Conservation (phyloP, 30 jellyfish, hydroid and myxozoan species). For the Catostylus mosaicus region DNA sequence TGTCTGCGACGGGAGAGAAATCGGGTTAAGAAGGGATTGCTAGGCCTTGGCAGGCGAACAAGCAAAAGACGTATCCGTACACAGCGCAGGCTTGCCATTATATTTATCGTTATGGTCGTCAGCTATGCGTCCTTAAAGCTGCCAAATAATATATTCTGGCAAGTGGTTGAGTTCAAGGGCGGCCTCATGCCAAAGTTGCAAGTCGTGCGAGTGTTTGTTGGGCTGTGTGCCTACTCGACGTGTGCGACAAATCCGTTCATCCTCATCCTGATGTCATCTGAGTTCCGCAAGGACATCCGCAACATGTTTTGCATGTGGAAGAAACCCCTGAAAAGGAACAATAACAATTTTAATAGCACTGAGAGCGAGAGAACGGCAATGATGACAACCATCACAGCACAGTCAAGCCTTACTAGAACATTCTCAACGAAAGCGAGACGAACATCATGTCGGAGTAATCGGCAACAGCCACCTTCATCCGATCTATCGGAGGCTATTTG, state of each 20-base stretch:
- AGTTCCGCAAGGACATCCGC: slow-evolving; percentile 38
- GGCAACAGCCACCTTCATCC: background rate
- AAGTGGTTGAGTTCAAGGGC: slow-evolving; percentile 69
- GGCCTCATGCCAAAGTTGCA: background rate
- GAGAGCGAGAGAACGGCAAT: slow-evolving; percentile 10
- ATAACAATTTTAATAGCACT: background rate
- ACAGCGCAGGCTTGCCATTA: slow-evolving; percentile 47
- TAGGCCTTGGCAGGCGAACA: slow-evolving; percentile 59
- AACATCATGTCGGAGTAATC: background rate
- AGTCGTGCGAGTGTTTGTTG: slow-evolving; percentile 55
- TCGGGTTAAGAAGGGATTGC: slow-evolving; percentile 30
- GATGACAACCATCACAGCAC: background rate
- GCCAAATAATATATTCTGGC: slow-evolving; percentile 79
- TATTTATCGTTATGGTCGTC: slow-evolving; percentile 60
- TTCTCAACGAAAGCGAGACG: background rate
- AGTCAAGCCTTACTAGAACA: too few relatives aligned
- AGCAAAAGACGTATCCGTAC: slow-evolving; percentile 43
- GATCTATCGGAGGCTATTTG: background rate
- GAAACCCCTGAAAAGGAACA: background rate
- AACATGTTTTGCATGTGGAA: background rate
- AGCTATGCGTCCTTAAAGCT: slow-evolving; percentile 60
- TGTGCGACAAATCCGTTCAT: slow-evolving; percentile 71
- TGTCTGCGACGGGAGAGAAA: slow-evolving; percentile 40
- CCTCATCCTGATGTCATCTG: slow-evolving; percentile 50
- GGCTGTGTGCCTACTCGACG: slow-evolving; percentile 72